These are phyloP conservation scores for Trichogramma evanescens DNA, from an alignment of 2,888 invertebrate species.

Conservation along the genomic window DNA sequence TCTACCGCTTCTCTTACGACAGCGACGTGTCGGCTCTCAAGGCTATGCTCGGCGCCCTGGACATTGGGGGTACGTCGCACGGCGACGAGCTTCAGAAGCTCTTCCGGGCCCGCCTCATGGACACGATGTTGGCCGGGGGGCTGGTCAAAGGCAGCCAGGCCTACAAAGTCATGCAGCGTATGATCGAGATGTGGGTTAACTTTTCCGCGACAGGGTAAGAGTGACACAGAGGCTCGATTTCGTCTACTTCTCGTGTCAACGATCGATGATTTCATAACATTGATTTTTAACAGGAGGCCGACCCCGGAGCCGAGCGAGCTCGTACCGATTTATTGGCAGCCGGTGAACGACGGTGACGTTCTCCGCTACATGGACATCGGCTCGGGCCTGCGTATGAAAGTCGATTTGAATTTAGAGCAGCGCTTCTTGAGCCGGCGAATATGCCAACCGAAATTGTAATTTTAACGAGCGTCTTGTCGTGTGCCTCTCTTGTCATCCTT, in stretches of 20 bases:
- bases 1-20: conserved; percentile 34
- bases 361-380: conserved; percentile 31
- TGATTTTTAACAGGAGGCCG: conserved; percentile 30
- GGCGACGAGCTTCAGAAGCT: conserved; percentile 34
- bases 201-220: conserved; percentile 36
- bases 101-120: conserved; percentile 19
- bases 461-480: too few relatives aligned
- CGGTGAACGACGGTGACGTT: conserved; percentile 22
- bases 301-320: conserved; percentile 28
- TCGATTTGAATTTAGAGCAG: background rate
- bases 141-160: too few relatives aligned
- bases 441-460: too few relatives aligned
- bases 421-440: background rate
- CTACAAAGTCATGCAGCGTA: conserved; percentile 24
- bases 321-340: conserved; percentile 32
- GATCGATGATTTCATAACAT: background rate
- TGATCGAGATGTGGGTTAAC: conserved; percentile 33
- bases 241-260: background rate
- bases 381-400: conserved; percentile 27
- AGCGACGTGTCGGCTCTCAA: conserved; percentile 22
- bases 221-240: too few relatives aligned
- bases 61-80: conserved; percentile 22
- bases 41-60: background rate
- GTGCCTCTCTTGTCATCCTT: too few relatives aligned
- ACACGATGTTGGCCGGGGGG: too few relatives aligned